phyloP scores from a whole-genome alignment of 1,140 invertebrate genomes.

The Diploscapter pachys region DNA sequence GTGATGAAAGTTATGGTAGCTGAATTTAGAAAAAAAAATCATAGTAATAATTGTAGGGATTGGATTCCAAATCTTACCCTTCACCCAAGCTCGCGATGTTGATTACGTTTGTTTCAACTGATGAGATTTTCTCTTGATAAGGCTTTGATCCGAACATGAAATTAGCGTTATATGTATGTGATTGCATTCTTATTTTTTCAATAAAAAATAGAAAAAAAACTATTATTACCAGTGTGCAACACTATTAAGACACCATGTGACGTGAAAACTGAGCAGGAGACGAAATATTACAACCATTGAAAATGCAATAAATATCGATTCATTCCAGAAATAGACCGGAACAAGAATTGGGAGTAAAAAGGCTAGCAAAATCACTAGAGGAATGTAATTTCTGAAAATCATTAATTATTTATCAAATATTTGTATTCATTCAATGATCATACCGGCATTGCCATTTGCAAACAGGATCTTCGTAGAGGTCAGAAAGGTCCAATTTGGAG shows the following conservation, averaged over 20 bases:
- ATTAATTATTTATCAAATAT: too few relatives aligned
- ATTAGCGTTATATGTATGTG: neutral
- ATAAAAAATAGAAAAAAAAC: too few relatives aligned
- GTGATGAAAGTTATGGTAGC: constrained; percentile 86
- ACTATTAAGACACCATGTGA: constrained; percentile 92
- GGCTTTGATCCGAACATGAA: constrained; percentile 73
- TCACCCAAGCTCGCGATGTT: constrained; percentile 18
- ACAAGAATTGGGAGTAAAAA: constrained; percentile 81
- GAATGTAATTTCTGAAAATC: constrained; percentile 67
- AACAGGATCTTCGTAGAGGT: constrained; percentile 80
- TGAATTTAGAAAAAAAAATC: too few relatives aligned
- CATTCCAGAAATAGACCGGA: constrained; percentile 79
- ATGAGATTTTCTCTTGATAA: constrained; percentile 75
- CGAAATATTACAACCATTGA: constrained; percentile 78
- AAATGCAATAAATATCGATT: constrained; percentile 75
- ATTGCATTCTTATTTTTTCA: too few relatives aligned
- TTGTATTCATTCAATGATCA: too few relatives aligned
- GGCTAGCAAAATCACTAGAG: constrained; percentile 76
- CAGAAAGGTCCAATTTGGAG: constrained; percentile 77
- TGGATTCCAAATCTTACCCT: constrained; percentile 50
- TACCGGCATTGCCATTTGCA: constrained; percentile 78
- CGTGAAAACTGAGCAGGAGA: constrained; percentile 80
- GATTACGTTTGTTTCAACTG: constrained; percentile 59
- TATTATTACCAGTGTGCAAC: constrained; percentile 72
- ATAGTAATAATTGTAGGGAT: too few relatives aligned